phyloP scores from a whole-genome alignment of 2,888 invertebrate species.

The Leptopilina drosophilae region DNA sequence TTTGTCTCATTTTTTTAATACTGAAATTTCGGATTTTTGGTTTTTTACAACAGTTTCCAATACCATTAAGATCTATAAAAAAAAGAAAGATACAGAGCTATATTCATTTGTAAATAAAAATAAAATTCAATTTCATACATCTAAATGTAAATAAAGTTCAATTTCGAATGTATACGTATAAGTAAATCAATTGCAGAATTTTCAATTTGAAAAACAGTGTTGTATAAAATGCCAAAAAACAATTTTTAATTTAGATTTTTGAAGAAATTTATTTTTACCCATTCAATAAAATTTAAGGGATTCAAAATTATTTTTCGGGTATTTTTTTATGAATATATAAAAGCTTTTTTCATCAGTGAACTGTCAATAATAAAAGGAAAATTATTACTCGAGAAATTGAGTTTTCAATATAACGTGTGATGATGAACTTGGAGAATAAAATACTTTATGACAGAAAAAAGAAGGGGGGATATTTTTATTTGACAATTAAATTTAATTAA shows the following conservation, averaged over 20 bases:
- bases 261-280: no score
- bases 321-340: no score
- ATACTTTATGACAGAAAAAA: background rate
- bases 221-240: no score
- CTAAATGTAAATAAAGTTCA: background rate
- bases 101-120: background rate
- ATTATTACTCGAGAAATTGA: background rate
- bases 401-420: background rate
- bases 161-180: no score
- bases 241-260: no score
- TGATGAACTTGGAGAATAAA: background rate
- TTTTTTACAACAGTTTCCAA: background rate
- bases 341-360: no score
- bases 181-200: no score
- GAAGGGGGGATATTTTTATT: no score
- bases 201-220: no score
- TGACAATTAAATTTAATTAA: background rate
- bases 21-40: background rate
- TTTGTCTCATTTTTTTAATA: background rate
- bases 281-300: no score
- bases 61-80: background rate
- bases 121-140: background rate
- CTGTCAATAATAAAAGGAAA: background rate
- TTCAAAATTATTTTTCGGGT: no score
- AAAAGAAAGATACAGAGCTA: background rate